Evolutionary conservation across 2,113 vertebrate genomes (phyloP), one percentile per base, ranked within the genome.

Genomic region (Mesoclemmys tuberculata): DNA sequence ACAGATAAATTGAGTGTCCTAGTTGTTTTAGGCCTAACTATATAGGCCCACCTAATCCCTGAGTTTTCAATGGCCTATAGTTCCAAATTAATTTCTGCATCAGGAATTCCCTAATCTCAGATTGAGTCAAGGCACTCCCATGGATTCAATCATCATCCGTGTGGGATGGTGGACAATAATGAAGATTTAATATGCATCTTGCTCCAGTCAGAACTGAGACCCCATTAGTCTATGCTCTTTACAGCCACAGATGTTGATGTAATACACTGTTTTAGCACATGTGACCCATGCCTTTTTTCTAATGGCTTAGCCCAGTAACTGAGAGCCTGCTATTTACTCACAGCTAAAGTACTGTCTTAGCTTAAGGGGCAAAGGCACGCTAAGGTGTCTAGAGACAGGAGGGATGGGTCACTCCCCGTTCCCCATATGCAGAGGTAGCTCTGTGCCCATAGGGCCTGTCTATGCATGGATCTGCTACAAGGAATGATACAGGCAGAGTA

Each of bases 141-240:
- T 14, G 5, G 46, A 19, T 26, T 79, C 0, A 0, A 0, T 52
- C 2, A 2, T 22, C 56, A 0, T 16, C 6, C 54, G 49, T n/a
- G 2, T 35, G 12, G 79, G 58, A 14, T 29, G 22, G 16, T 52
- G 61, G 44, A 29, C 52, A 27, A 29, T 8, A 26, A n/a, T 10
- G 61, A 46, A 58, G 80, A 61, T 21, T 46, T 51, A 46, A 31
- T 41, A 8, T 1, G 14, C 68, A 38, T 2, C 2, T 51, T 48
- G 3, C 75, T 68, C n/a, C 4, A 0, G 64, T 89, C 35, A 80
- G 29, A 6, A 19, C 11, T 44, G 56, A 92, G n/a, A 6, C 38
- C 21, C 61, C 16, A 29, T 61, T 18, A 0, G 29, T 54, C 12
- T 2, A 24, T 48, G 19, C 64, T 85, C 41, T 91, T 87, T 58